phyloP scores from a whole-genome alignment of 30 jellyfish, hydroid and myxozoan genomes.

The Aurelia sp. region DNA sequence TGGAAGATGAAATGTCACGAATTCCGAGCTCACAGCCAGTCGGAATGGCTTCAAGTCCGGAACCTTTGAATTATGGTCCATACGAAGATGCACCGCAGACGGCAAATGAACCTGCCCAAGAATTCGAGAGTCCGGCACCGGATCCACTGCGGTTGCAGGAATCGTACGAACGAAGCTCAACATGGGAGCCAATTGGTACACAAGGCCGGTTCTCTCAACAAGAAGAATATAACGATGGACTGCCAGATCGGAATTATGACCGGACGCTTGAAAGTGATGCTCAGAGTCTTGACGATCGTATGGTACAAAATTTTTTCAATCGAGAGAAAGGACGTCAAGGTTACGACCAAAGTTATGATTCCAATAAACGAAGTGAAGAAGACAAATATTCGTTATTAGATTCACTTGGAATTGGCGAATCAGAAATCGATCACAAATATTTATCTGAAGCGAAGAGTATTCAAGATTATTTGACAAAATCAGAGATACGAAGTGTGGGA shows the following conservation, averaged over 20 bases:
- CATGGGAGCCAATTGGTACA: conserved; percentile 76
- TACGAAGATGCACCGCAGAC: conserved; percentile 35
- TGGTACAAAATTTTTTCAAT: conserved; percentile 35
- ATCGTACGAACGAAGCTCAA: conserved; percentile 60
- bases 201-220: conserved; percentile 31
- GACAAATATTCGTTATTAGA: conserved; percentile 16
- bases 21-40: conserved; percentile 69
- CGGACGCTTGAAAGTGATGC: conserved; percentile 75
- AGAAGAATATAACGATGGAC: conserved; percentile 62
- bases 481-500: conserved; percentile 15
- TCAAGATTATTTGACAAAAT: conserved; percentile 46
- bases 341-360: not conserved
- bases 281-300: conserved; percentile 45
- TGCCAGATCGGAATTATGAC: conserved; percentile 73
- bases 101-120: not conserved
- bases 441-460: conserved; percentile 62
- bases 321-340: conserved; percentile 30
- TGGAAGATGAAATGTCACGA: conserved; percentile 69
- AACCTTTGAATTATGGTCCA: conserved; percentile 36
- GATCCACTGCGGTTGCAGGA: conserved; percentile 59
- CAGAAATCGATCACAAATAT: conserved; percentile 50
- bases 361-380: conserved; percentile 1
- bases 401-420: conserved; percentile 70
- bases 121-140: conserved; percentile 60
- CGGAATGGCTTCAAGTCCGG: conserved; percentile 51